A percentile compares a stretch with the other conserved stretches of the same genome.
phyloP scores from a whole-genome alignment of 2,113 vertebrate genomes.

The Crotalus helleri region DNA sequence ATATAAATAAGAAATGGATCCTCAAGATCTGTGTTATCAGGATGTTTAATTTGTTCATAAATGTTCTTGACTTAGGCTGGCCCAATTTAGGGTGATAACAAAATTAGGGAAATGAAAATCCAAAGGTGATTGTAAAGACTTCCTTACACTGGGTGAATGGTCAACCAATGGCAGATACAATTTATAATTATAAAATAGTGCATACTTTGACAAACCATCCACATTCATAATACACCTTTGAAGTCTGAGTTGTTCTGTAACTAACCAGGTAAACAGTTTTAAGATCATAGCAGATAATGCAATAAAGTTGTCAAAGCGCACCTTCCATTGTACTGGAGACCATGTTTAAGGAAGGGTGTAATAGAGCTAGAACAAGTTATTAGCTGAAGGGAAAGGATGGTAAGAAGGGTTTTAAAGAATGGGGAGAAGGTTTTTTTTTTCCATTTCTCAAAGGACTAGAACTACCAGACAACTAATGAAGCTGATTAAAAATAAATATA shows the following conservation, averaged over 20 bases:
- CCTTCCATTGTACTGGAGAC: not conserved
- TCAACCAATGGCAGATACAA: not conserved
- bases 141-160: not conserved
- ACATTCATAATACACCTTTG: not conserved
- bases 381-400: not conserved
- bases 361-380: not conserved
- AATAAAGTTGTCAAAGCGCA: not conserved
- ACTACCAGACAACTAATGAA: not conserved
- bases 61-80: not conserved
- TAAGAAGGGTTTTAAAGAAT: not conserved
- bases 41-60: not conserved
- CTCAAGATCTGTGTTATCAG: not conserved
- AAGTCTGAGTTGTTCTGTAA: not conserved
- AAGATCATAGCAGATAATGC: not conserved
- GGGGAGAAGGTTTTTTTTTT: not conserved
- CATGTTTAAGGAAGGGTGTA: not conserved
- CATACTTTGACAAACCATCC: not conserved
- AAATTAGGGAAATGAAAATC: not conserved
- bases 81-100: not conserved
- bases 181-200: not conserved
- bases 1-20: not conserved
- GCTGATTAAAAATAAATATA: not conserved
- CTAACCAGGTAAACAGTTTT: not conserved
- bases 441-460: not conserved
- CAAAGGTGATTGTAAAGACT: not conserved